These are phyloP conservation scores for Tokudaia muenninki DNA, from an alignment of 2,797 vertebrate species.

Conservation along the genomic window DNA sequence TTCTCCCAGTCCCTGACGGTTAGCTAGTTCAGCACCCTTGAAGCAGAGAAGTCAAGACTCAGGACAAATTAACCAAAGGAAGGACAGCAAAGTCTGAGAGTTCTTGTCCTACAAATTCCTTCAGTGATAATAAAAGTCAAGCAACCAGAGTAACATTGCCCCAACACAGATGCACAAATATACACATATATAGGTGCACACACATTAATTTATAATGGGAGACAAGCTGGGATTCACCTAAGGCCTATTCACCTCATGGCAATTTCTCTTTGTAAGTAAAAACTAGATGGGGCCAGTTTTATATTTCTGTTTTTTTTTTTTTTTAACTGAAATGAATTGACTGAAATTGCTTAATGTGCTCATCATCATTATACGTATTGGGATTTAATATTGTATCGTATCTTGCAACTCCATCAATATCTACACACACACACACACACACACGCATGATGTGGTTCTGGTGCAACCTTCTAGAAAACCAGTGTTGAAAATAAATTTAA, in stretches of 20 bases:
- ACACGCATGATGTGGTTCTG: not conserved
- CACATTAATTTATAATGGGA: not conserved
- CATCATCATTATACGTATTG: not conserved
- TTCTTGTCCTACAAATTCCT: conserved; percentile 15
- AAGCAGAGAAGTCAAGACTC: not conserved
- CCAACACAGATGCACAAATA: not conserved
- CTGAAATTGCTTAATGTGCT: conserved; percentile 30
- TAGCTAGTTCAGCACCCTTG: not conserved
- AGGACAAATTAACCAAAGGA: not conserved
- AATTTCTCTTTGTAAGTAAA: conserved; percentile 35
- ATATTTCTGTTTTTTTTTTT: not conserved
- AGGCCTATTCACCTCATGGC: not conserved
- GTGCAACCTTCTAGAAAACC: not conserved
- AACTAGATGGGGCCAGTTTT: conserved; percentile 29
- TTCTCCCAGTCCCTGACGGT: not conserved
- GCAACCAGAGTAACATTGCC: not conserved
- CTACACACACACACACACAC: not conserved
- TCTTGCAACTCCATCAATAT: not conserved
- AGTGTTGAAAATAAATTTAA: not conserved
- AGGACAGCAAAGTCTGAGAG: not conserved
- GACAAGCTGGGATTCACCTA: not conserved
- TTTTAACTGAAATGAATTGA: not conserved
- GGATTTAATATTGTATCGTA: not conserved
- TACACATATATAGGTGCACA: not conserved
- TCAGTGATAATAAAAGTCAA: conserved; percentile 16